Base-by-base conservation (phyloP, 2,797 vertebrate genomes). In the Steatocranus sp. region DNA sequence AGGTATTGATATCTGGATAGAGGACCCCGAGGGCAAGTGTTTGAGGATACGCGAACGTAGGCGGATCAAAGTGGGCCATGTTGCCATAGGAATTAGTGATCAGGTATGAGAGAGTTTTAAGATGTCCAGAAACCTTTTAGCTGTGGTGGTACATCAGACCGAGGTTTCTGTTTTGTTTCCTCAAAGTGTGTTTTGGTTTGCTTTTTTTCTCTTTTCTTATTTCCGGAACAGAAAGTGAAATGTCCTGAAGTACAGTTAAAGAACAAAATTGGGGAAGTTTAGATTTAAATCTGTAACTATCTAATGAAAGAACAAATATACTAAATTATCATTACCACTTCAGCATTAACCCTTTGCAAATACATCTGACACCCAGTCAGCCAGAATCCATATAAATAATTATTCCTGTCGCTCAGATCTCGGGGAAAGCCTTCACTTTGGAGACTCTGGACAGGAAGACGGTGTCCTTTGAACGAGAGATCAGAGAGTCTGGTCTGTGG, bases 1-100 rank as follows among this genome's bases (percentile, higher is more conserved):
- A 97, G 98, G 98, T 75, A 97, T 99, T 30, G 98, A 98, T 93
- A 94, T 99, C 88, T 97, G 98, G 95, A 97, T 99, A 18, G 97
- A 98, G 92, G 94, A 97, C 86, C 94, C 97, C 54, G 97, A 95
- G 5, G 98, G 98, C 2, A 97, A 97, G 76, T 97, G 97, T 82
- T 91, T 99, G 81, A 96, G 98, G 92, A 99, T 99, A 87, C 96
- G 97, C 7, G 98, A 99, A 84, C 97, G 96, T 32, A 96, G 95
- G 61, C 96, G 94, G 81, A 97, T 97, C 81, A 98, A 97, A 89
- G 96, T 99, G 86, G 97, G 98, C 73, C 98, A 99, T 50, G 95
- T 99, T 3, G 98, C 98, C 2, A 96, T 97, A 0, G 97, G 98
- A 79, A 98, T 99, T 86, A 99, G 98, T 91, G 96, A 97, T 87